phyloP scores from a whole-genome alignment of 2,888 invertebrate species.

The Agonopterix alstromeriana region DNA sequence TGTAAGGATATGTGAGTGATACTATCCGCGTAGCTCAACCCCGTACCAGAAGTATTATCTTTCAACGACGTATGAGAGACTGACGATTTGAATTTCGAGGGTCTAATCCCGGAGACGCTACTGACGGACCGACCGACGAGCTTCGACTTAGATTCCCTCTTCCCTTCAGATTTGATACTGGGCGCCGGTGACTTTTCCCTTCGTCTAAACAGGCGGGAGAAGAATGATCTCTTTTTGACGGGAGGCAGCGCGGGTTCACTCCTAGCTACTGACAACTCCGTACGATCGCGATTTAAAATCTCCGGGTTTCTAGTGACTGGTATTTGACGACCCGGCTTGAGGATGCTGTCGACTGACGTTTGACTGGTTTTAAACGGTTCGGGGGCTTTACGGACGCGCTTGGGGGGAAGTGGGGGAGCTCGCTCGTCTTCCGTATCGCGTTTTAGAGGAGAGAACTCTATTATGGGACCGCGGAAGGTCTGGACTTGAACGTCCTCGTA shows the following conservation, averaged over 20 bases:
- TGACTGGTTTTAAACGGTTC: slow-evolving; percentile 60
- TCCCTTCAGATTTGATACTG: slow-evolving; percentile 52
- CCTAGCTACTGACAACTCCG: slow-evolving; percentile 40
- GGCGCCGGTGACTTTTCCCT: slow-evolving; percentile 66
- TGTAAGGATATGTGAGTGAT: slow-evolving; percentile 82
- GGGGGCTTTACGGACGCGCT: slow-evolving; percentile 79
- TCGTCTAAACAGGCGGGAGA: slow-evolving; percentile 63
- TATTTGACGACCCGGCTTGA: slow-evolving; percentile 52
- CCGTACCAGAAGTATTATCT: slow-evolving; percentile 54
- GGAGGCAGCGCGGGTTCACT: slow-evolving; percentile 66
- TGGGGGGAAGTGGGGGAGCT: slow-evolving; percentile 88
- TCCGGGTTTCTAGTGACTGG: slow-evolving; percentile 43
- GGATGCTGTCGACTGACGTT: slow-evolving; percentile 56
- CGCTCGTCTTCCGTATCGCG: slow-evolving; percentile 78
- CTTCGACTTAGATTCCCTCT: slow-evolving; percentile 44
- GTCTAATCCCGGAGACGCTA: slow-evolving; percentile 77
- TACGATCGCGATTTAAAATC: slow-evolving; percentile 20
- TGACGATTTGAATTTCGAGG: slow-evolving; percentile 61
- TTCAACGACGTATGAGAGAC: slow-evolving; percentile 62
- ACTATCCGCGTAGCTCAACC: slow-evolving; percentile 72
- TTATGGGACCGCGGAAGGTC: slow-evolving; percentile 67
- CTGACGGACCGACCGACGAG: slow-evolving; percentile 78
- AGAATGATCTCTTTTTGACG: slow-evolving; percentile 64
- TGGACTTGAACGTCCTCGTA: slow-evolving; percentile 78
- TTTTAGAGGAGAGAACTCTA: slow-evolving; percentile 70